Percentiles rank a stretch among this genome's conserved stretches.
Evolutionary conservation across 2,888 invertebrate genomes (phyloP).

Genomic region (Philereme transversata): DNA sequence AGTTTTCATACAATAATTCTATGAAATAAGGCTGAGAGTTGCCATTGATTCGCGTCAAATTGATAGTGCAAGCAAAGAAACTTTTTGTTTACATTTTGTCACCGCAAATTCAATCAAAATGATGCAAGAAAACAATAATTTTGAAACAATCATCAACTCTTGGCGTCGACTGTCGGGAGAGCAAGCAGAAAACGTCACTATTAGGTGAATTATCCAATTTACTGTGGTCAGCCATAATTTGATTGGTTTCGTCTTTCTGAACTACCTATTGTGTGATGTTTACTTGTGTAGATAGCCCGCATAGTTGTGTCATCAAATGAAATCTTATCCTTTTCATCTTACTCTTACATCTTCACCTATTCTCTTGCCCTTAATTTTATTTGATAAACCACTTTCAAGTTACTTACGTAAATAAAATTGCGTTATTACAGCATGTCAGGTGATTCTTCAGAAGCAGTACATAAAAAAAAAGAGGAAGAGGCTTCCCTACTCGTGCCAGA

Average conservation of each 20-base stretch:
- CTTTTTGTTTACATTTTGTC: conserved; percentile 38
- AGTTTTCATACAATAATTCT: neutral
- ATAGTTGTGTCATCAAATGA: conserved; percentile 21
- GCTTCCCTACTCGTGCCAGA: conserved; percentile 56
- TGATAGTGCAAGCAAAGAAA: conserved; percentile 10
- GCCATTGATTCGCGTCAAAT: neutral
- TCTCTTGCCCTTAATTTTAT: neutral
- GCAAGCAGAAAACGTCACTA: conserved; percentile 59
- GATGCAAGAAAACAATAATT: conserved; percentile 76
- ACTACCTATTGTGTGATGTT: conserved; percentile 33
- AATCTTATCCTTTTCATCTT: conserved; percentile 20
- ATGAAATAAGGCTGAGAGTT: neutral
- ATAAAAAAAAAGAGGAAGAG: conserved; percentile 70
- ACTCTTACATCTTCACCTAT: neutral
- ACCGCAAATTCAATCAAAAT: conserved; percentile 33
- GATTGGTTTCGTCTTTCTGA: conserved; percentile 29
- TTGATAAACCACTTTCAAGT: too few species aligned
- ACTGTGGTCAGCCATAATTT: conserved; percentile 35
- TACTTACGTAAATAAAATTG: conserved; percentile 10
- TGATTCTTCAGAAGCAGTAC: conserved; percentile 58
- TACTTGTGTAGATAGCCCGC: neutral
- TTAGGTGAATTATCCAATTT: conserved; percentile 59
- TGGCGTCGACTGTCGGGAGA: conserved; percentile 77
- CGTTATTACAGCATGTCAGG: conserved; percentile 69
- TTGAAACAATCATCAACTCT: conserved; percentile 71